Evolutionary conservation across 2,888 invertebrate species (phyloP).

Genomic region (Tetanocera ferruginea): DNA sequence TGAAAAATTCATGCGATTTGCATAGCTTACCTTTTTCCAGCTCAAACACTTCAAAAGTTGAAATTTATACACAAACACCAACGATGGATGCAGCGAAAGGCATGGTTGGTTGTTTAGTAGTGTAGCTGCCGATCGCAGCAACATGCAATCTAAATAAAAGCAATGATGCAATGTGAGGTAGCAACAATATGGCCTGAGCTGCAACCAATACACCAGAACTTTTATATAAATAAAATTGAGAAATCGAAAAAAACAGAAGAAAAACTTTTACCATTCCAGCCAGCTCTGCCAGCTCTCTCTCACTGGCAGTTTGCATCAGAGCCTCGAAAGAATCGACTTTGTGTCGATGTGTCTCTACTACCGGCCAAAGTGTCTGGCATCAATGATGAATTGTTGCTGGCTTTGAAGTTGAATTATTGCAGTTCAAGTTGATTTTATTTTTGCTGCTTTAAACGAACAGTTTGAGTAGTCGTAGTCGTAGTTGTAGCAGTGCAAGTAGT

Average conservation of each 20-base stretch:
- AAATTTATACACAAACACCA: neutral
- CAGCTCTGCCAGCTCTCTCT: neutral
- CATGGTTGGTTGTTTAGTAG: neutral
- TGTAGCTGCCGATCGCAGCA: conserved; percentile 5
- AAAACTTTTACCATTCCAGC: conserved; percentile 23
- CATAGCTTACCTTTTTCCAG: neutral
- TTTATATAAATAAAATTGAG: conserved; percentile 20
- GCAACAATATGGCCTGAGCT: neutral
- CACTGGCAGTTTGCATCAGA: neutral
- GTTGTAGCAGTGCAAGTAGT: neutral
- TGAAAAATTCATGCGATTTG: conserved; percentile 26
- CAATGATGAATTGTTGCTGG: conserved; percentile 33
- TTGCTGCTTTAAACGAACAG: neutral
- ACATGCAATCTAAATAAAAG: conserved; percentile 21
- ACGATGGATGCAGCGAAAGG: neutral
- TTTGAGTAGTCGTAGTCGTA: neutral
- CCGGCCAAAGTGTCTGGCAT: conserved; percentile 22
- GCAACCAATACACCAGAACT: conserved; percentile 11
- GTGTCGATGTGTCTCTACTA: conserved; percentile 12
- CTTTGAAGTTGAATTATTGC: conserved; percentile 34
- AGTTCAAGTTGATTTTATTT: conserved; percentile 16
- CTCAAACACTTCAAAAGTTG: conserved; percentile 11
- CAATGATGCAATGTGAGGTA: conserved; percentile 15
- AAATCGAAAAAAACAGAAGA: conserved; percentile 18
- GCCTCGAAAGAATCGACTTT: neutral